Evolutionary conservation across 2,797 vertebrate species (phyloP), one percentile per base, ranked within the genome.

Genomic region (Darevskia mixta): DNA sequence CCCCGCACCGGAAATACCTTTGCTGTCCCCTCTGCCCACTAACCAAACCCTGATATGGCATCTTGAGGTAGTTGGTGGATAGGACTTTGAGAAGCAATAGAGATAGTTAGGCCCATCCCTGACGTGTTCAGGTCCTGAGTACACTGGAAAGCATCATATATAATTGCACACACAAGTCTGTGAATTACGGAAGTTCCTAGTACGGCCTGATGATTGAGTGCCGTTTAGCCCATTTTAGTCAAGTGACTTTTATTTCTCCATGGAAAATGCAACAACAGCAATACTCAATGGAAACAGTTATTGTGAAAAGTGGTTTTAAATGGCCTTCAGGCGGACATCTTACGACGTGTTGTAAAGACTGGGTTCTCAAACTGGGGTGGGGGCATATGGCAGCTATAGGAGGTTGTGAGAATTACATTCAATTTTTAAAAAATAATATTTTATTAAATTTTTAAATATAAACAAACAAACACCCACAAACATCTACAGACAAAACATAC

Each of bases 181-280:
- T 64, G 89, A 93, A 92, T 90, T 67, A 92, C 93, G 87, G 23
- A 83, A 91, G 32, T 27, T 80, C 71, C 69, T 84, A 8, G 55
- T 81, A 45, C 84, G 83, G 10, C 45, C 89, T 89, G 35, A 64
- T 92, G 66, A 13, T n/a, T 1, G 81, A 90, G 71, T 79, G 75
- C 82, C 93, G 77, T 92, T 94, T 95, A 89, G 86, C 84, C 88
- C 73, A 87, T 78, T 91, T 90, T 75, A 91, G 87, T 94, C 91
- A 95, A 92, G 61, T 93, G 94, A 94, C 91, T 94, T 92, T 86
- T 92, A 88, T 87, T 94, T 90, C 92, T 81, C 72, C 88, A 82
- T 29, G 94, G 94, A 95, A 95, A 95, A 95, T 93, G 58, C 92
- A 93, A 75, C 0, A 79, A 81, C 79, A 29, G 58, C 61, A 78